Conservation (phyloP, 2,797 vertebrate species). For the Neopelma chrysocephalum region DNA sequence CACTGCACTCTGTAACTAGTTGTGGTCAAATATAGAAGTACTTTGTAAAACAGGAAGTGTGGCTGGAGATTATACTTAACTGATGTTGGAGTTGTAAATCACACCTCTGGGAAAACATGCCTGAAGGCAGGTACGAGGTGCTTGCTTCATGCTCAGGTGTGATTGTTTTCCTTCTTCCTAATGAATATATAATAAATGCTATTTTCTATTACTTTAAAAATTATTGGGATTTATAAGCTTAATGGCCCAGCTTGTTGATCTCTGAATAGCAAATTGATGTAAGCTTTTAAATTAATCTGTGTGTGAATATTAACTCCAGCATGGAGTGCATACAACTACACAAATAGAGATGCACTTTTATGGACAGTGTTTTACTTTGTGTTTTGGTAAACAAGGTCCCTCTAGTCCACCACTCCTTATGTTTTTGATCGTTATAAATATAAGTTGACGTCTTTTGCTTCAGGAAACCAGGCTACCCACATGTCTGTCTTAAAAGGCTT, state of each 20-base stretch:
- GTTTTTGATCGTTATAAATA: neutral
- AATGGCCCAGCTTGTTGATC: neutral
- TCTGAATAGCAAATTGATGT: neutral
- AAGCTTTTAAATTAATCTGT: neutral
- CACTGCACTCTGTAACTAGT: neutral
- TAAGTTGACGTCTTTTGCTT: neutral
- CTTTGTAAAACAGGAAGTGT: neutral
- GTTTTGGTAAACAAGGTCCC: neutral
- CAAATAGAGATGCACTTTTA: accelerated
- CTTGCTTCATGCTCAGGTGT: neutral
- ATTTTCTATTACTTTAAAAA: neutral
- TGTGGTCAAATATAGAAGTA: constrained; percentile 12
- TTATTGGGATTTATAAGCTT: neutral
- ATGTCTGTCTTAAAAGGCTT: neutral
- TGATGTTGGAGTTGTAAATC: neutral
- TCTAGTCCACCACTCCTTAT: neutral
- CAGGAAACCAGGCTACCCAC: neutral
- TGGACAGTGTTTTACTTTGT: neutral
- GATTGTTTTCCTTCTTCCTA: neutral
- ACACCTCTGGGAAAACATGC: constrained; percentile 30
- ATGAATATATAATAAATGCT: neutral
- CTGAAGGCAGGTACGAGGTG: neutral
- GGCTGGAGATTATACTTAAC: neutral
- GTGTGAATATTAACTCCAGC: neutral
- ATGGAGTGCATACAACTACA: neutral